Evolutionary conservation across 2,113 vertebrate species (phyloP).

Genomic region (Takifugu flavidus): DNA sequence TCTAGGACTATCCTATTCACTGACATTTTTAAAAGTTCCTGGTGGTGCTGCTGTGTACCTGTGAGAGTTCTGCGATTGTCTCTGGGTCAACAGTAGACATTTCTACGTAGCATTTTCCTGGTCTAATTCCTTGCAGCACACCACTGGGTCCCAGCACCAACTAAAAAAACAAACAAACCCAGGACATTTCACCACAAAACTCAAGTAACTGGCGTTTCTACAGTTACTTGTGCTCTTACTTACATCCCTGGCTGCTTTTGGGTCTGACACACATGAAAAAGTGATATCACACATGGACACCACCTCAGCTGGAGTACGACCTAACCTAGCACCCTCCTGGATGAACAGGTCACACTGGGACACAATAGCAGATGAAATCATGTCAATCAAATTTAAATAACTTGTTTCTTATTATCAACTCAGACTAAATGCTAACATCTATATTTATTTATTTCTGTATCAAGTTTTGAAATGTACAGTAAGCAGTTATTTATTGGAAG

Average conservation of each 20-base stretch:
- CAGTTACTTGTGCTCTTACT: constrained; percentile 57
- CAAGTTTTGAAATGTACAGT: too few species aligned
- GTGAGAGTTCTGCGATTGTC: constrained; percentile 91
- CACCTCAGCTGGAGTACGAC: constrained; percentile 95
- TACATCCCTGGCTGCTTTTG: constrained; percentile 97
- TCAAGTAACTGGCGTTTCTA: background rate
- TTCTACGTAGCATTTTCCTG: constrained; percentile 96
- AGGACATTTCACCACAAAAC: background rate
- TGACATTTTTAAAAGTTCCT: background rate
- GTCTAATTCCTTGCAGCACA: constrained; percentile 95
- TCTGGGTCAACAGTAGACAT: constrained; percentile 98
- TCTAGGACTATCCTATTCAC: background rate
- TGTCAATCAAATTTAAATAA: background rate
- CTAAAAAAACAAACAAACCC: constrained; percentile 56
- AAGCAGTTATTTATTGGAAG: too few species aligned
- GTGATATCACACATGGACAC: constrained; percentile 98
- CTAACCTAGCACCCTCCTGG: constrained; percentile 94
- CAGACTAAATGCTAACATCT: too few species aligned
- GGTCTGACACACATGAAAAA: constrained; percentile 96
- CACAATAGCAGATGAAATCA: background rate
- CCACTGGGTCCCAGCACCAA: constrained; percentile 96
- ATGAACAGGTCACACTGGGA: constrained; percentile 97
- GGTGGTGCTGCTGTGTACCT: constrained; percentile 73
- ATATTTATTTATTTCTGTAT: too few species aligned
- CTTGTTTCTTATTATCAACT: background rate